phyloP scores from a whole-genome alignment of 2,797 vertebrate genomes.

The Synanceia verrucosa region DNA sequence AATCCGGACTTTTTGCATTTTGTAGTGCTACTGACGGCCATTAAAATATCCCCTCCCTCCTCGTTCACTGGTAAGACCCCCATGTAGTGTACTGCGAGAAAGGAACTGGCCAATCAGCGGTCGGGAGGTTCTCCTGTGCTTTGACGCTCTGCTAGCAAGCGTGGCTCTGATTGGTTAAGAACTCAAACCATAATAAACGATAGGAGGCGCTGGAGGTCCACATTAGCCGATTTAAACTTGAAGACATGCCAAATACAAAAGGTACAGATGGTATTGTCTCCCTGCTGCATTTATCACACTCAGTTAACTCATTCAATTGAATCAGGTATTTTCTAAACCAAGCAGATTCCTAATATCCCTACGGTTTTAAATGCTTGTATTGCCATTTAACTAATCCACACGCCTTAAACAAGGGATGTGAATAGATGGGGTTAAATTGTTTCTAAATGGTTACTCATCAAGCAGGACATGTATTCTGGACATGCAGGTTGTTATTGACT shows the following conservation, averaged over 20 bases:
- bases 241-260: neutral
- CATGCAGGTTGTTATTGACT: neutral
- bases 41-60: conserved; percentile 84
- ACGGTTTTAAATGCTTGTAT: too few relatives aligned
- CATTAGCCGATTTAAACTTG: conserved; percentile 19
- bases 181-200: conserved; percentile 32
- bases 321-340: neutral
- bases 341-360: neutral
- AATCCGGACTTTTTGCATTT: conserved; percentile 76
- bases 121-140: neutral
- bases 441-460: too few relatives aligned
- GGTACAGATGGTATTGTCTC: too few relatives aligned
- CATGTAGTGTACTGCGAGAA: conserved; percentile 42
- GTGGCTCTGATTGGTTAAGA: conserved; percentile 59
- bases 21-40: conserved; percentile 78
- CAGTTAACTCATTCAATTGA: neutral
- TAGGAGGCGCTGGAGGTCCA: conserved; percentile 60
- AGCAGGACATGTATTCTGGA: neutral
- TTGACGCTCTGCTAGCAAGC: conserved; percentile 31
- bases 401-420: neutral
- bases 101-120: conserved; percentile 64
- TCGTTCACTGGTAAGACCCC: conserved; percentile 64
- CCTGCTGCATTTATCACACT: too few relatives aligned
- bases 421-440: too few relatives aligned
- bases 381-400: neutral